Conservation (phyloP, 2,888 invertebrate genomes). For the Folsomia candida region DNA sequence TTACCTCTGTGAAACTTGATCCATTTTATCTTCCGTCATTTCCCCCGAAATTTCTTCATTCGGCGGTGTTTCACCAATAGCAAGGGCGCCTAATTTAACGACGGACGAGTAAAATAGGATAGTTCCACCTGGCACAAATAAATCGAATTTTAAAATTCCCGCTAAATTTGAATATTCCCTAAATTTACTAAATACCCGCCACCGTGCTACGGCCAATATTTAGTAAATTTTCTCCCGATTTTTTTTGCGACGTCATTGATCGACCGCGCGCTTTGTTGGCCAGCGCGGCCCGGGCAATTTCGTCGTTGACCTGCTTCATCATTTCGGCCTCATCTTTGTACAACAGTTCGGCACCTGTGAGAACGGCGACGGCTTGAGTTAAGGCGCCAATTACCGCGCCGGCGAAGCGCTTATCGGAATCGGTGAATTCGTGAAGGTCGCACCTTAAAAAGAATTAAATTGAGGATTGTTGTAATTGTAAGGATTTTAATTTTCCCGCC, state of each 20-base stretch:
- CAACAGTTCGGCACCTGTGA: slow-evolving; percentile 8
- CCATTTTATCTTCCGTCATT: background rate
- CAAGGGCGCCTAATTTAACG: background rate
- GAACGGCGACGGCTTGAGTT: background rate
- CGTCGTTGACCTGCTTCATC: too few species aligned
- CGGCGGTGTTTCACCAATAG: background rate
- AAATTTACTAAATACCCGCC: too few species aligned
- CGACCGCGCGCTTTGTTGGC: too few species aligned
- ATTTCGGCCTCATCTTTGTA: slow-evolving; percentile 3
- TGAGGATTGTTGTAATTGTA: too few species aligned
- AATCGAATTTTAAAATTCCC: too few species aligned
- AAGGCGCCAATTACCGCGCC: background rate
- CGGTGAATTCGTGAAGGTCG: background rate
- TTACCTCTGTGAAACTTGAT: background rate
- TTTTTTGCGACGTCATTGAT: too few species aligned
- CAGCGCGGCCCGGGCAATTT: too few species aligned
- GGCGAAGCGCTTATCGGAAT: background rate
- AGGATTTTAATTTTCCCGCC: too few species aligned
- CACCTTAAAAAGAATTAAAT: background rate
- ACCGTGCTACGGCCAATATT: background rate
- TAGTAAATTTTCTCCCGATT: background rate
- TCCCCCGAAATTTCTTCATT: background rate
- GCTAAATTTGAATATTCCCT: too few species aligned
- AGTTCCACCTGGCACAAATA: too few species aligned
- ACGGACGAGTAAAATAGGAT: slow-evolving; percentile 5